These are phyloP conservation scores for Trachurus trachurus DNA, from an alignment of 2,797 vertebrate species.

Conservation along the genomic window DNA sequence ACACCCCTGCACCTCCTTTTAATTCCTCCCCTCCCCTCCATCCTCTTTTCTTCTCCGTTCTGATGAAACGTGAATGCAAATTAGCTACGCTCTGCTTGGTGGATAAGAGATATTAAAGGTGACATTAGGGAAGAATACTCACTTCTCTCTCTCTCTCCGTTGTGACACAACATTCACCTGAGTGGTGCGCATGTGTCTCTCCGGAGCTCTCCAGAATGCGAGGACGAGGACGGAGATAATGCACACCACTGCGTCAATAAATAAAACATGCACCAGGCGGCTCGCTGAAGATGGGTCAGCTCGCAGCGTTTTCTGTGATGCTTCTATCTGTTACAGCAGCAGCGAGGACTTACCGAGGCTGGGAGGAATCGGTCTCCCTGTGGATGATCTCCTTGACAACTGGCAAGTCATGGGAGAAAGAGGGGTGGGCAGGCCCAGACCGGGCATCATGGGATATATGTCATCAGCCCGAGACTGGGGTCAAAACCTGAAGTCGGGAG, in stretches of 20 bases:
- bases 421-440: slow-evolving; percentile 86
- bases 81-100: slow-evolving; percentile 48
- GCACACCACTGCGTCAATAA: slow-evolving; percentile 27
- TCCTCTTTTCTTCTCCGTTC: background rate
- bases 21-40: slow-evolving; percentile 22
- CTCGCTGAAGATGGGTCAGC: slow-evolving; percentile 17
- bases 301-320: slow-evolving; percentile 14
- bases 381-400: slow-evolving; percentile 91
- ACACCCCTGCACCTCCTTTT: slow-evolving; percentile 12
- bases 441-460: slow-evolving; percentile 90
- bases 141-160: slow-evolving; percentile 7
- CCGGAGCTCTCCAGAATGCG: background rate
- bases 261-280: slow-evolving; percentile 49
- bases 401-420: slow-evolving; percentile 87
- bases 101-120: slow-evolving; percentile 58
- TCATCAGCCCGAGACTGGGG: slow-evolving; percentile 89
- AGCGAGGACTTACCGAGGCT: slow-evolving; percentile 69
- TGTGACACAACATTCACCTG: slow-evolving; percentile 28
- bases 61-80: slow-evolving; percentile 60
- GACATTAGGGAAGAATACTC: slow-evolving; percentile 58
- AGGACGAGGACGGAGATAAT: slow-evolving; percentile 37
- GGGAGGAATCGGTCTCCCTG: slow-evolving; percentile 40
- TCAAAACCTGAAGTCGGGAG: slow-evolving; percentile 86
- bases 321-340: slow-evolving; percentile 18
- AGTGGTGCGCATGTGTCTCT: slow-evolving; percentile 14